Conservation (phyloP, 2,888 invertebrate species). For the Pseudanteris insignis region DNA sequence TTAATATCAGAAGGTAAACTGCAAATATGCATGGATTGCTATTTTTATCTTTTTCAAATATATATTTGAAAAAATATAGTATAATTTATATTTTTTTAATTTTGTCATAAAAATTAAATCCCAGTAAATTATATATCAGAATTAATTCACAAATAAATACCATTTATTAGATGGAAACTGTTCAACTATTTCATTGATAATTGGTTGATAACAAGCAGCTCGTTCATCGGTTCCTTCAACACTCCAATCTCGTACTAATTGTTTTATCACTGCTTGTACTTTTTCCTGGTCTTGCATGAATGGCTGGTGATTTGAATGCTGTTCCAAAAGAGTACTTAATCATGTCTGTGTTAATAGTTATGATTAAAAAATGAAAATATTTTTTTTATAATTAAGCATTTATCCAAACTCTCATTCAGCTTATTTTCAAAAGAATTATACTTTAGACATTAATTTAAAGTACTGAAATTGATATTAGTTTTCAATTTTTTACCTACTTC, state of each 20-base stretch:
- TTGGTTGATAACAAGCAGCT: conserved; percentile 87
- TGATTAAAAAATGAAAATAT: no score
- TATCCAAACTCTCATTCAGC: no score
- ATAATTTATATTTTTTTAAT: conserved; percentile 5
- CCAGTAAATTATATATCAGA: not conserved
- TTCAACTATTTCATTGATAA: conserved; percentile 82
- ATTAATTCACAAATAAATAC: conserved; percentile 48
- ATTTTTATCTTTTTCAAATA: no score
- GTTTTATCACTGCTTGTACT: conserved; percentile 93
- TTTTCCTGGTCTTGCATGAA: conserved; percentile 73
- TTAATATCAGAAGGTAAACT: conserved; percentile 70
- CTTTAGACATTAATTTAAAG: no score
- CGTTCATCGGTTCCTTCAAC: conserved; percentile 83
- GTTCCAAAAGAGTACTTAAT: conserved; percentile 10
- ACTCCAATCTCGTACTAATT: conserved; percentile 98
- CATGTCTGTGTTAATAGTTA: no score
- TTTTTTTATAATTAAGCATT: no score
- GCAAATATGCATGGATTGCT: conserved; percentile 43
- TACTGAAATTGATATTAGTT: no score
- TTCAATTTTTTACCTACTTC: no score
- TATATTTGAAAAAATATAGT: not conserved
- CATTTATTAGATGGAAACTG: conserved; percentile 76
- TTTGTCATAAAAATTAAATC: not conserved
- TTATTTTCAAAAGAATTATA: no score
- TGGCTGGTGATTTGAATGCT: conserved; percentile 57